Base-by-base conservation (phyloP, 2,888 invertebrate species). In the Chalcis sispes region DNA sequence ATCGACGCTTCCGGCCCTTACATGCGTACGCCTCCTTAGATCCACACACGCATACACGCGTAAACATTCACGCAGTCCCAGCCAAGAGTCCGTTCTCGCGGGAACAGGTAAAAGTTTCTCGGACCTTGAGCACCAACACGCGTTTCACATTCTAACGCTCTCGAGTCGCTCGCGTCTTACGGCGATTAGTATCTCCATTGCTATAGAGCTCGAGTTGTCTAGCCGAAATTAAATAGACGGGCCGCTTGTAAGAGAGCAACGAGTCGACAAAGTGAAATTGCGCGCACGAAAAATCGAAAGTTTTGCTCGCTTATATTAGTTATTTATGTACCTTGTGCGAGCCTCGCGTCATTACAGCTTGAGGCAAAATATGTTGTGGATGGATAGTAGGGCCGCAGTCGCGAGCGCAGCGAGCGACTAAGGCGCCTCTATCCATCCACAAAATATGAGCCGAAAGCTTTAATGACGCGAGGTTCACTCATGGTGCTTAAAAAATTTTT, bases 71-170 rank as follows among this genome's bases (percentile, higher is more conserved):
- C 10, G 1, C 18, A 23, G 32, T 10, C 7, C 4, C 54, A 40
- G 50, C 23, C 23, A 56, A 10, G 10, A 27, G 52, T 54, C 32
- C 7, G 18, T 40, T 4, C 7, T n/a, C 2, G n/a, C 61, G 27
- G 5, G 8, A 13, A 32, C 32, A 27, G 8, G 18, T 56, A 27
- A 56, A 27, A 65, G 65, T 64, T 40, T 29, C 29, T 54, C 42
- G 25, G 59, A 48, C 23, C 15, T 18, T 27, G 36, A n/a, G n/a
- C n/a, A 29, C 29, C 66, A 32, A 20, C n/a, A n/a, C 29, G 58
- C 46, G 48, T 71, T 71, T 71, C 61, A 71, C 71, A 71, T 71
- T 71, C 71, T 71, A 71, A 71, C 62, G 61, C 70, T 52, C 61
- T 4, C 54, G 42, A 36, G 20, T 1, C n/a, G 29, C 15, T 48